Evolutionary conservation across 2,888 invertebrate species (phyloP).

Genomic region (Helleia helle): DNA sequence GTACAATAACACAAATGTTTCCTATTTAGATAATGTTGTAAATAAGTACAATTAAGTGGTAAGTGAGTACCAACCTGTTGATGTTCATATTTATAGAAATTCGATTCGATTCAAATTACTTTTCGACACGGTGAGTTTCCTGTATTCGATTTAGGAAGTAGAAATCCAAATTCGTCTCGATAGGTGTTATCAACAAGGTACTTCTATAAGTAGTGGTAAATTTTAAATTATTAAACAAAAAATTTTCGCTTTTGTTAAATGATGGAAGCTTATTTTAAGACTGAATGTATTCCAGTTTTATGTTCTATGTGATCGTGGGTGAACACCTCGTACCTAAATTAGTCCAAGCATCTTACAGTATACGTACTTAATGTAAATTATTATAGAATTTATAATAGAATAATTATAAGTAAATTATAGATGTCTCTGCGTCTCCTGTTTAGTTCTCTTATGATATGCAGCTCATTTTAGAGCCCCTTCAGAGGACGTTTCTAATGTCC

Average conservation of each 20-base stretch:
- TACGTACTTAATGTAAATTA: conserved; percentile 74
- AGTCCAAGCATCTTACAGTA: conserved; percentile 70
- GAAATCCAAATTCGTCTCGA: conserved; percentile 61
- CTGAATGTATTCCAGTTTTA: conserved; percentile 69
- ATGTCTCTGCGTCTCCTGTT: conserved; percentile 56
- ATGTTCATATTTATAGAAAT: conserved; percentile 64
- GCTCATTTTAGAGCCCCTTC: conserved; percentile 45
- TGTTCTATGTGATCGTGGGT: conserved; percentile 41
- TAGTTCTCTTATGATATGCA: conserved; percentile 19
- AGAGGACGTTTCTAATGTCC: conserved; percentile 34
- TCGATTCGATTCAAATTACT: conserved; percentile 37
- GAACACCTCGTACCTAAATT: conserved; percentile 58
- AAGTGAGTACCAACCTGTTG: conserved; percentile 68
- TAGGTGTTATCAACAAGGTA: conserved; percentile 58
- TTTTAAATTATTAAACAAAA: conserved; percentile 33
- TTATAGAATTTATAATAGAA: conserved; percentile 71
- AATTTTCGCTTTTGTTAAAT: conserved; percentile 34
- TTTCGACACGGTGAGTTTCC: conserved; percentile 65
- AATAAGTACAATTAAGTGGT: conserved; percentile 53
- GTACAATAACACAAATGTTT: conserved; percentile 68
- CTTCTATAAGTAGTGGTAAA: conserved; percentile 56
- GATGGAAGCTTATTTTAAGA: conserved; percentile 58
- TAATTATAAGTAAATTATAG: conserved; percentile 68
- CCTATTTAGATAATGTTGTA: conserved; percentile 69
- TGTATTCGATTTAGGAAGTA: conserved; percentile 65